Base-by-base conservation (phyloP, 2,888 invertebrate species). In the Caenorhabditis wallacei region DNA sequence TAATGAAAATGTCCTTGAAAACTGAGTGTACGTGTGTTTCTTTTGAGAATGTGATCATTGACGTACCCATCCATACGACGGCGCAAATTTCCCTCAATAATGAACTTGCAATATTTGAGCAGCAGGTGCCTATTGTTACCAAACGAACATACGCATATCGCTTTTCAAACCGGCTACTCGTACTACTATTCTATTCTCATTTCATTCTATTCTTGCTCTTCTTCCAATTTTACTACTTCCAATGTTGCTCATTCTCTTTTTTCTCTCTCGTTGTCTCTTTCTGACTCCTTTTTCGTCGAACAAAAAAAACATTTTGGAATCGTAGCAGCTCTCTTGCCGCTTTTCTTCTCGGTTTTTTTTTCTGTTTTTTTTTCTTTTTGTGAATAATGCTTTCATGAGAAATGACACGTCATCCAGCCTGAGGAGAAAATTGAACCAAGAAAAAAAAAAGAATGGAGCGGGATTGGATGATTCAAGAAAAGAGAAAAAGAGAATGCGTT, bases 41-140 rank as follows among this genome's bases (percentile, higher is more conserved):
- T 40, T 30, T 13, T 40, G 40, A 40, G 40, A 13, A 40, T 40
- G 40, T 40, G 40, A 54, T 54, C n/a, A 11, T 3, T 54, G 53
- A 22, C 22, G 48, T 51, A 35, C 48, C 51, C 64, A 63, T 66
- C 51, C 48, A n/a, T 46, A 20, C 48, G 20, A 13, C 18, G 22
- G 26, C 16, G 4, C 20, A 2, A 16, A 5, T n/a, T 30, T 51
- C 20, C 20, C 1, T 37, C 51, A 43, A 74, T 74, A 74, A 64
- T 64, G 76, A 51, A 53, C 68, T 59, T 76, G 57, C 68, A 53
- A 40, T 76, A 61, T 76, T 76, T 76, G 76, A 69, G 76, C 76
- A 76, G 76, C 76, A 76, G 76, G 76, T 76, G 68, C 69, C 63
- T 72, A 46, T 76, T 59, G 51, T 48, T 46, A 46, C 64, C 48